A percentile compares a stretch with the other conserved stretches of the same genome.
These are phyloP conservation scores for Torymus aiolomorphi DNA, from an alignment of 2,888 invertebrate species.

Conservation along the genomic window DNA sequence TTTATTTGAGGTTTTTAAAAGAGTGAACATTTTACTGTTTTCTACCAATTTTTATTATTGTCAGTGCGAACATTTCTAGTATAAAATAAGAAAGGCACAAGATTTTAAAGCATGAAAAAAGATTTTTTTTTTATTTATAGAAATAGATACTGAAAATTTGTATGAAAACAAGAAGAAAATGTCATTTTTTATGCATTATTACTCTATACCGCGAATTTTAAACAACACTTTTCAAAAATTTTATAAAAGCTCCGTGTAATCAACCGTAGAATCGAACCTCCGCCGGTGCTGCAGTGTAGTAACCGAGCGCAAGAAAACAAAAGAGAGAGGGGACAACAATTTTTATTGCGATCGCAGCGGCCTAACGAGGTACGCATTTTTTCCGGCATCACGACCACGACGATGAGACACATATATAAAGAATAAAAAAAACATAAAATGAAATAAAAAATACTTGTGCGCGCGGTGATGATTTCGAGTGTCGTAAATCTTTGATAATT, in stretches of 20 bases:
- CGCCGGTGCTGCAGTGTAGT: slow-evolving; percentile 1
- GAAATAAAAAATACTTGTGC: slow-evolving; percentile 17
- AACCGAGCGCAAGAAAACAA: slow-evolving; percentile 7
- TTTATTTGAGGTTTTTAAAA: no score
- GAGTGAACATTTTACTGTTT: neutral
- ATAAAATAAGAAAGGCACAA: neutral
- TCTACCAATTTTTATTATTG: slow-evolving; percentile 2
- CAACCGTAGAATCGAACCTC: slow-evolving; percentile 41
- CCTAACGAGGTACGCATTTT: slow-evolving; percentile 49
- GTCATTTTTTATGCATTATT: slow-evolving; percentile 4
- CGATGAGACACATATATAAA: neutral
- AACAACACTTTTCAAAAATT: neutral
- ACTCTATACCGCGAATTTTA: neutral
- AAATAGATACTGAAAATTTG: slow-evolving; percentile 7
- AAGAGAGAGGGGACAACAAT: neutral
- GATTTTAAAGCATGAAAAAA: neutral
- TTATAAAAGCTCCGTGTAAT: slow-evolving; percentile 4
- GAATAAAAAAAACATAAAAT: no score
- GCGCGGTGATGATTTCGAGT: slow-evolving; percentile 37
- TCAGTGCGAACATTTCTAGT: slow-evolving; percentile 10
- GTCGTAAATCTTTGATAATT: slow-evolving; percentile 33
- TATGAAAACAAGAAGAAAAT: neutral
- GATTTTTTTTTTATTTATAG: neutral
- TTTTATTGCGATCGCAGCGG: slow-evolving; percentile 41
- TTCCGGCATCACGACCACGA: slow-evolving; percentile 26